Percentiles rank a stretch among this genome's conserved stretches.
Evolutionary conservation across 92 coral and sea anemone species (phyloP).

Genomic region (Paragorgia papillata): DNA sequence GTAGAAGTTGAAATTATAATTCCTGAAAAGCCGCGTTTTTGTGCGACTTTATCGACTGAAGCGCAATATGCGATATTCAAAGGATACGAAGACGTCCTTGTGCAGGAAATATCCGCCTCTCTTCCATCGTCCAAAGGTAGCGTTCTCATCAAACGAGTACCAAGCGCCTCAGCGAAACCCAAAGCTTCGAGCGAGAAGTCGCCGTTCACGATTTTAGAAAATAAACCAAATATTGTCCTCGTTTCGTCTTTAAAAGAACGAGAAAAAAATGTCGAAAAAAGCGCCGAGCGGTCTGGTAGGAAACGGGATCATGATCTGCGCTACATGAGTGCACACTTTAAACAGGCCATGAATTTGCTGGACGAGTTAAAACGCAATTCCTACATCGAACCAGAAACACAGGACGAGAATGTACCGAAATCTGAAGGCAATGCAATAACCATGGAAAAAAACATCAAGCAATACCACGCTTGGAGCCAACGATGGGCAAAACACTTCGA

Average conservation of each 20-base stretch:
- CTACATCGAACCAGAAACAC: conserved; percentile 4
- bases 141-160: conserved; percentile 11
- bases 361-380: conserved; percentile 14
- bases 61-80: conserved; percentile 41
- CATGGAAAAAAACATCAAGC: conserved; percentile 11
- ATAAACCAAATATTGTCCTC: conserved; percentile 23
- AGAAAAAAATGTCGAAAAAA: neutral
- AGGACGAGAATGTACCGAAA: neutral
- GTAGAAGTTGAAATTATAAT: conserved; percentile 13
- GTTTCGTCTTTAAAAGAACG: neutral
- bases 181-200: neutral
- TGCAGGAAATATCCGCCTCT: conserved; percentile 22
- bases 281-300: too few species aligned
- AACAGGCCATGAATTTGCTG: conserved; percentile 38
- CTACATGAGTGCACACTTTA: conserved; percentile 33
- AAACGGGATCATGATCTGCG: conserved; percentile 6
- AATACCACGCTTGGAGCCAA: conserved; percentile 36
- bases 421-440: neutral
- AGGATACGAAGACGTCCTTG: conserved; percentile 41
- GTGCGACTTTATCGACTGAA: conserved; percentile 32
- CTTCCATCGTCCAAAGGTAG: neutral
- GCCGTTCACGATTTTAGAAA: conserved; percentile 25
- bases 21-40: conserved; percentile 42
- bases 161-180: conserved; percentile 23
- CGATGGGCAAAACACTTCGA: conserved; percentile 43